These are phyloP conservation scores for Leguminivora glycinivorella DNA, from an alignment of 1,140 invertebrate genomes.

Conservation along the genomic window DNA sequence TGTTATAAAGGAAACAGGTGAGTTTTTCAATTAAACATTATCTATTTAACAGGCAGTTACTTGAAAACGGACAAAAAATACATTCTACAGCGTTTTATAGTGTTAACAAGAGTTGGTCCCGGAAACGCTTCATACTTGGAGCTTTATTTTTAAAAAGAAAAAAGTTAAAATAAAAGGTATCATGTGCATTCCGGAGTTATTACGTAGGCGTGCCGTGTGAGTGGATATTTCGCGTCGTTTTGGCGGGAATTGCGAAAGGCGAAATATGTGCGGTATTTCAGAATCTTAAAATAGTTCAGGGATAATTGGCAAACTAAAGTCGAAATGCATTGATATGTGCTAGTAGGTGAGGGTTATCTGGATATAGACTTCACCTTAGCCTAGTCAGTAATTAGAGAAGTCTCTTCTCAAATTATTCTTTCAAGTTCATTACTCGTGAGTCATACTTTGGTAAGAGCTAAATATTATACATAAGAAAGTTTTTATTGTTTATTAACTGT, in stretches of 20 bases:
- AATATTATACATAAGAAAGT: not conserved
- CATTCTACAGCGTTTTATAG: slow-evolving; percentile 25
- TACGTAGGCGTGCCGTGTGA: slow-evolving; percentile 56
- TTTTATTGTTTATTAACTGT: not conserved
- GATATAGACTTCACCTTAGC: slow-evolving; percentile 68
- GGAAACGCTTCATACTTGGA: slow-evolving; percentile 61
- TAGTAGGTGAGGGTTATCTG: slow-evolving; percentile 74
- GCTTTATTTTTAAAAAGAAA: slow-evolving; percentile 54
- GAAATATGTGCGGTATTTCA: slow-evolving; percentile 45
- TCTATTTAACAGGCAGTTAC: slow-evolving; percentile 35
- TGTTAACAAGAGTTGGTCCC: slow-evolving; percentile 46
- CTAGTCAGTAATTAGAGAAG: slow-evolving; percentile 50
- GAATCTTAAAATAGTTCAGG: slow-evolving; percentile 66
- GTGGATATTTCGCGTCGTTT: slow-evolving; percentile 43
- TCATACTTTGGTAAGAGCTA: not conserved
- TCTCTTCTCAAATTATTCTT: slow-evolving; percentile 23
- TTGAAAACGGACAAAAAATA: slow-evolving; percentile 29
- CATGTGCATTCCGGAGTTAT: slow-evolving; percentile 69
- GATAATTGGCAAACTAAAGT: slow-evolving; percentile 53
- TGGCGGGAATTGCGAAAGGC: slow-evolving; percentile 50
- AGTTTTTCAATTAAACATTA: slow-evolving; percentile 67
- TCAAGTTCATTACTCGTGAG: slow-evolving; percentile 23
- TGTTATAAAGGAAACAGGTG: slow-evolving; percentile 59
- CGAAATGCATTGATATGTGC: slow-evolving; percentile 60
- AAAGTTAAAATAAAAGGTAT: slow-evolving; percentile 69